Conservation (phyloP, 2,888 invertebrate genomes). For the Slavum lentiscoides region DNA sequence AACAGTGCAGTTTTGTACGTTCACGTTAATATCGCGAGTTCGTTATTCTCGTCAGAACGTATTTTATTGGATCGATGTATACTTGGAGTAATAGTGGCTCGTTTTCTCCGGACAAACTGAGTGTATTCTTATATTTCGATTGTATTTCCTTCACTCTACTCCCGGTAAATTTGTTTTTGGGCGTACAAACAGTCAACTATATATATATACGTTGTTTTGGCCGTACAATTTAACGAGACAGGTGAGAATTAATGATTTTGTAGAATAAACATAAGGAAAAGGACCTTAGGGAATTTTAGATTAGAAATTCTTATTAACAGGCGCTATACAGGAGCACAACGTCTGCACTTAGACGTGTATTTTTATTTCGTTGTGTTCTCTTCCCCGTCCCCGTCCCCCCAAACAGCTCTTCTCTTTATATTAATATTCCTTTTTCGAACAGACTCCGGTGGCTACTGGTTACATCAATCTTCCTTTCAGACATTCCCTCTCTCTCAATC, state of each 20-base stretch:
- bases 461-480: conserved; percentile 52
- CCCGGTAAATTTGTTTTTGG: conserved; percentile 3
- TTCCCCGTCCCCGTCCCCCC: neutral
- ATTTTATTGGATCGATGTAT: too few species aligned
- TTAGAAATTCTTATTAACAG: conserved; percentile 39
- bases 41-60: too few species aligned
- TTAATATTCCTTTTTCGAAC: conserved; percentile 47
- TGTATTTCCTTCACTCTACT: neutral
- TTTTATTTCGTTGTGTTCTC: conserved; percentile 26
- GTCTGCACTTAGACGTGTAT: conserved; percentile 24
- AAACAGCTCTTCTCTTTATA: conserved; percentile 31
- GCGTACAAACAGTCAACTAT: neutral
- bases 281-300: conserved; percentile 44
- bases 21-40: too few species aligned
- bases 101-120: too few species aligned
- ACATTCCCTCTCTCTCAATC: conserved; percentile 41
- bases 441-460: conserved; percentile 46
- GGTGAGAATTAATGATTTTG: conserved; percentile 41
- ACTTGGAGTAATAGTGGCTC: too few species aligned
- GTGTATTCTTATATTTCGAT: too few species aligned
- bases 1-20: too few species aligned
- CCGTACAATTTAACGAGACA: conserved; percentile 31
- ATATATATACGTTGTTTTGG: neutral
- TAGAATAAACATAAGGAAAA: conserved; percentile 20
- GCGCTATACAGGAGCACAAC: conserved; percentile 20